Base-by-base conservation (phyloP, 2,113 vertebrate genomes). In the Haliaeetus leucogaster region DNA sequence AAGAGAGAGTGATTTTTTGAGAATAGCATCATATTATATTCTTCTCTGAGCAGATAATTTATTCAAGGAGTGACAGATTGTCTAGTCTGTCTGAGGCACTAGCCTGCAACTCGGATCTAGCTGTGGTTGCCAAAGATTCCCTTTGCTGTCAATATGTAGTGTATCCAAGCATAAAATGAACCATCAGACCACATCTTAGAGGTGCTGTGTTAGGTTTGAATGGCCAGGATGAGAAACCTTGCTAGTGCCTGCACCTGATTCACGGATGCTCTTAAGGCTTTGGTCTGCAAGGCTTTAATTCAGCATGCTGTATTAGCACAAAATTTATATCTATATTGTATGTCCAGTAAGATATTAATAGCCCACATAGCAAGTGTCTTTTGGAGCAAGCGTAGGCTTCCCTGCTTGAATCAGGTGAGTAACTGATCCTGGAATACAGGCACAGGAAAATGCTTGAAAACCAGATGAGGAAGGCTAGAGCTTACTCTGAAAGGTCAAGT, bases 11-110 rank as follows among this genome's bases (percentile, higher is more conserved):
- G 52, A 2, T 42, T 70, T 85, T 90, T 71, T 45, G 61, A 70
- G 73, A 67, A 74, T 12, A 83, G 22, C 43, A 36, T 86, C 26
- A 3, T 73, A 66, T 94, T 93, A 59, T 82, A 55, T 70, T 93
- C 72, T 95, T 92, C 84, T 79, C 73, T 80, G 72, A 91, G 91
- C 66, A 84, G 43, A 71, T 80, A 94, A 95, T 94, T 82, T 95
- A 95, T 97, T 91, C 88, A 58, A 73, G 80, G 61, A 88, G 79
- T 90, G 79, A 88, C 85, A 93, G 95, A 79, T 95, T 95, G 92
- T 79, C 76, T 71, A 3, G 10, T 72, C 91, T 63, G 58, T 93
- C 53, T 94, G 86, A 95, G 55, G 84, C 36, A 68, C 65, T 84
- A 66, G 74, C 63, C 88, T 91, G 67, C 16, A 5, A 77, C 79